Conservation (phyloP, 2,797 vertebrate species). For the Coregonus suidteri region DNA sequence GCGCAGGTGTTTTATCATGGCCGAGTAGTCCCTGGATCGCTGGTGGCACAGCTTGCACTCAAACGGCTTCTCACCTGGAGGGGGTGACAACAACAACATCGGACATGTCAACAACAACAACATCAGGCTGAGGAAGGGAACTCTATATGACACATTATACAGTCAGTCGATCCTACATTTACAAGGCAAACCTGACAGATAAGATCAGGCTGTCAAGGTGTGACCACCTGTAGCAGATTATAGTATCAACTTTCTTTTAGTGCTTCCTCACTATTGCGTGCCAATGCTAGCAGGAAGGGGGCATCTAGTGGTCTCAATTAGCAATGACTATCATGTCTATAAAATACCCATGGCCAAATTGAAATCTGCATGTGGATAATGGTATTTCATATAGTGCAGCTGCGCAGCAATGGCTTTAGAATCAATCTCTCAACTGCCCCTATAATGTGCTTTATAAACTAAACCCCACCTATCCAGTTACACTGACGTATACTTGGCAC, state of each 20-base stretch:
- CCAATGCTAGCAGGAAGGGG: neutral
- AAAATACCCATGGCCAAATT: neutral
- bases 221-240: neutral
- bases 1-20: slow-evolving; percentile 99
- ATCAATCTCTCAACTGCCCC: neutral
- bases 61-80: slow-evolving; percentile 96
- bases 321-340: neutral
- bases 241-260: neutral
- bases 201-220: neutral
- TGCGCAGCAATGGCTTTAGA: neutral
- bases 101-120: neutral
- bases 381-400: neutral
- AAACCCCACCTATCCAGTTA: neutral
- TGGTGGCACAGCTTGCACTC: slow-evolving; percentile 99
- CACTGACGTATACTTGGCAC: neutral
- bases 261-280: neutral
- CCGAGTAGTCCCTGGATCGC: slow-evolving; percentile 96
- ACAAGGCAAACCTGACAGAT: neutral
- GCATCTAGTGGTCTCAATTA: neutral
- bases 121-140: neutral
- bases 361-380: neutral
- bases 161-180: neutral
- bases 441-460: neutral
- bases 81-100: neutral
- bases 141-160: neutral